Base-by-base conservation (phyloP, 2,797 vertebrate genomes). In the Brachyrhaphis roseni region DNA sequence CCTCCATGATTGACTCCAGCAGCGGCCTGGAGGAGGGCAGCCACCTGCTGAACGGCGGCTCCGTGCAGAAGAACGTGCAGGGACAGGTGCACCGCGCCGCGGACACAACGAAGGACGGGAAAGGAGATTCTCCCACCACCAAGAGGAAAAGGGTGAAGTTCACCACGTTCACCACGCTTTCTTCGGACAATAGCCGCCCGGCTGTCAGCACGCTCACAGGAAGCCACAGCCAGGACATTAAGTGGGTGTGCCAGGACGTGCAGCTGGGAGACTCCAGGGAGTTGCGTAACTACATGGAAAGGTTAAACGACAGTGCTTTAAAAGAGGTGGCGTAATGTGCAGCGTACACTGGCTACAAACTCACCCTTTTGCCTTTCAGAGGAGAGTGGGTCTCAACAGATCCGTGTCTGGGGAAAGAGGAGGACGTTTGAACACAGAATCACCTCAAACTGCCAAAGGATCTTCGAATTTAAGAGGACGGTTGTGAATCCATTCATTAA, bases 121-220 rank as follows among this genome's bases (percentile, higher is more conserved):
- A 95, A 88, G 87, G 90, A 0, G 97, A 97, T 77, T 97, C 97
- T 0, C 98, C 98, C 5, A 97, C 97, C 28, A 98, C 97, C 86
- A 96, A 95, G 91, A 94, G 97, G 91, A 99, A 98, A 96, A 92
- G 97, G 66, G 98, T 99, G 28, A 97, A 98, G 93, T 99, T 99
- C 86, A 96, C 97, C 34, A 97, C 98, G 0, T 99, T 99, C 91
- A 97, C 97, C 79, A 96, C 97, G 82, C 96, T 97, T 78, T 97
- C 97, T 0, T 94, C 95, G 0, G 97, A 98, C 45, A 95, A 93
- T 43, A 88, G 95, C 85, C 95, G 96, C 90, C 96, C 97, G 13
- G 93, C 95, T 0, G 95, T 96, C 76, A 97, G 95, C 93, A 96
- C 97, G 72, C 93, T 97, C 87, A 95, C 96, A 4, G 78, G 95